Conservation (phyloP, 2,797 vertebrate genomes). For the Anabacerthia variegaticeps region DNA sequence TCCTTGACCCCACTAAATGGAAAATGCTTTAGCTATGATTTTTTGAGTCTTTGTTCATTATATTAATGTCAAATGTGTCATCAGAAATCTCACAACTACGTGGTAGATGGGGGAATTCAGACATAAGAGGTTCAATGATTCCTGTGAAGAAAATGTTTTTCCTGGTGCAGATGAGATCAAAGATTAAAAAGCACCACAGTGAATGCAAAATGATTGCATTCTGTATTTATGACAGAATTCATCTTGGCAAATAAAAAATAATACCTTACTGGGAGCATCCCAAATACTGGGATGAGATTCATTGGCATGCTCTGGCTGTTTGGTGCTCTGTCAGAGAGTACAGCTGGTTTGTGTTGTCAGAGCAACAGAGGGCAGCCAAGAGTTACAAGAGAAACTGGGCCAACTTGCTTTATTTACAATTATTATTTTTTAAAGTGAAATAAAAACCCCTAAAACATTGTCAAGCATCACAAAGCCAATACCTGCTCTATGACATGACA, state of each 20-base stretch:
- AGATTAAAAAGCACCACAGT: background rate
- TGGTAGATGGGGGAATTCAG: background rate
- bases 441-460: background rate
- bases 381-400: background rate
- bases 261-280: background rate
- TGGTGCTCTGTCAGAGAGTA: rapidly evolving
- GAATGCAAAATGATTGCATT: background rate
- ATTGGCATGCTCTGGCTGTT: background rate
- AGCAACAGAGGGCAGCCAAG: background rate
- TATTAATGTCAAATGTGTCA: background rate
- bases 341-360: background rate
- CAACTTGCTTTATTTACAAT: too few species aligned
- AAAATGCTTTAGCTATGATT: background rate
- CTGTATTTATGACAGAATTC: background rate
- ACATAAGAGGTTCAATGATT: background rate
- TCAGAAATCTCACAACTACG: background rate
- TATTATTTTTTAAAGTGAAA: background rate
- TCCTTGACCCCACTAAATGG: background rate
- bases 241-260: background rate
- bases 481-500: background rate
- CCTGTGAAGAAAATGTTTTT: background rate
- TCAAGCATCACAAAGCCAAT: background rate
- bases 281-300: background rate
- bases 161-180: background rate
- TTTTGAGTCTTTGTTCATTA: background rate